Base-by-base conservation (phyloP, 2,888 invertebrate genomes). In the Chromoteleia sp. region DNA sequence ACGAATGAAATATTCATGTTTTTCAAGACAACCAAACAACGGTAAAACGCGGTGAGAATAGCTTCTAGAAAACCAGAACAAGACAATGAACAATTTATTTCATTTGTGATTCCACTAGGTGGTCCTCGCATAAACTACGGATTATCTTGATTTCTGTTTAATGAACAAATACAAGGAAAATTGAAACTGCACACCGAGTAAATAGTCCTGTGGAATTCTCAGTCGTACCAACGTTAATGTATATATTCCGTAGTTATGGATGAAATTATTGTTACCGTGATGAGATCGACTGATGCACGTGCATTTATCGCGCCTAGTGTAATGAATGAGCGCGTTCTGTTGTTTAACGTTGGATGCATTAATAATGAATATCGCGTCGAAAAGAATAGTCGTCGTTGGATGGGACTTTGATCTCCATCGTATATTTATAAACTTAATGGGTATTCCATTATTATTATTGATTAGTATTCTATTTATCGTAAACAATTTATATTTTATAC, bases 291-390 rank as follows among this genome's bases (percentile, higher is more conserved):
- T 33, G 25, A 67, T 21, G 67, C 52, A 41, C 36, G 52, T 25
- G 48, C 67, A 39, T 67, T 67, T 50, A 50, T 67, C 52, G 54
- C 68, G 41, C 56, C 58, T 45, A 15, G 12, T 58, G 56, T 48
- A 58, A 70, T 70, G 48, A 48, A 70, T 58, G 58, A 48, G 29
- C 7, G 19, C 45, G 58, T 48, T 33, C 36, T 36, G 45, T 36
- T 70, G 58, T 70, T 70, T 58, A 25, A 58, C 25, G 43, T n/a
- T 58, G 10, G 56, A 36, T 45, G 58, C 48, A 58, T 70, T 58
- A 58, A 70, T 70, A 56, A 70, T 70, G 58, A 70, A 70, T 70
- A 43, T 48, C 36, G 58, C 41, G 33, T 56, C 29, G 29, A 52
- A 65, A 52, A 52, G 65, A 39, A 41, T 52, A 52, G 65, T 41